Base-by-base conservation (phyloP, 2,888 invertebrate genomes). In the Drosophila vallismaia region DNA sequence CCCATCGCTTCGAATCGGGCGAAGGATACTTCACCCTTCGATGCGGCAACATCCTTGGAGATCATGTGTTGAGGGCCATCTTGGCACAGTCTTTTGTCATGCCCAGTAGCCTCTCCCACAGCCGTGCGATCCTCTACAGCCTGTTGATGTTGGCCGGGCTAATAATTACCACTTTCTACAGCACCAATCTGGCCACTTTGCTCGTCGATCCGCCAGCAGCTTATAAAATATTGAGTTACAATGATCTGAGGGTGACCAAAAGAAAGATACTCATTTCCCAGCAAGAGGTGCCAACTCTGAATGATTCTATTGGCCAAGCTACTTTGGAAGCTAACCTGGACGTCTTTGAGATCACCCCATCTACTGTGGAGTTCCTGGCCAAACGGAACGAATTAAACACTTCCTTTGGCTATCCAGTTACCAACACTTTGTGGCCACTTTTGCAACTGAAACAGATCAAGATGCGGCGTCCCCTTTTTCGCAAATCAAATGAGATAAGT, bases 71-170 rank as follows among this genome's bases (percentile, higher is more conserved):
- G 4, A 69, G 88, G 4, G 83, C 79, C 24, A 64, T 85, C 1
- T 40, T 90, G 14, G 70, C 55, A 0, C 90, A 89, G 45, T 50
- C 85, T 0, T 88, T 88, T 50, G 46, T 56, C 0, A 56, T 88
- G 40, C 62, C 77, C 0, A 45, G 44, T 0, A 36, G 36, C 0
- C 67, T 68, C 0, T 54, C 74, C 0, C n/a, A 62, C 1, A 58
- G 77, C 2, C 68, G 80, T 0, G 76, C 63, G 6, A 57, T 69
- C 1, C 70, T 79, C 3, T 82, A 88, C n/a, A 12, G 7, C 0
- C 7, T 79, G 42, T 36, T 89, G 0, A 51, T 89, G 3, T 4
- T 74, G 0, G 79, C 66, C 12, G 40, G 70, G 3, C 29, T 79
- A 0, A 1, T 77, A 1, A 44, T 54, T 0, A 75, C 56, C 36